Evolutionary conservation across 2,113 vertebrate genomes (phyloP).

Genomic region (Pseudopodoces humilis): DNA sequence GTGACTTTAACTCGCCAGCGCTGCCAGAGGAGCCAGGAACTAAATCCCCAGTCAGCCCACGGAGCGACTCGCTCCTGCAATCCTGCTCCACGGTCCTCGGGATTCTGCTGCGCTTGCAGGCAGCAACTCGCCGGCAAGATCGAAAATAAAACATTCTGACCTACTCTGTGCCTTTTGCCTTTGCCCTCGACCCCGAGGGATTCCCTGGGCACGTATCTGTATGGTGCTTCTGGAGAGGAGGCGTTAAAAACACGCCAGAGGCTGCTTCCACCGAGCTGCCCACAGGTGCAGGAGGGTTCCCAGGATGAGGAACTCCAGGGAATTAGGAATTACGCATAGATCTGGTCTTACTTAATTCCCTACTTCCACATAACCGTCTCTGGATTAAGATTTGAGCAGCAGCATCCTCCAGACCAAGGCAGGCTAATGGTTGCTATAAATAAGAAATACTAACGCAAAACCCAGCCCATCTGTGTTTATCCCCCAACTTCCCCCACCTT

Average conservation of each 20-base stretch:
- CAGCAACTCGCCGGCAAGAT: neutral
- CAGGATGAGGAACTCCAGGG: neutral
- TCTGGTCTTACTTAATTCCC: conserved; percentile 17
- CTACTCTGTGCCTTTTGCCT: neutral
- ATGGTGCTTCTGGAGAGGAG: rapidly evolving
- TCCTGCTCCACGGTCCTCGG: rapidly evolving
- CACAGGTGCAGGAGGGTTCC: neutral
- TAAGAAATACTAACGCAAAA: conserved; percentile 13
- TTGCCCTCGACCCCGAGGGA: neutral
- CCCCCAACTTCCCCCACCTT: neutral
- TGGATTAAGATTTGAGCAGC: neutral
- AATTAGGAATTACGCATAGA: neutral
- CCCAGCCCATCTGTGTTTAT: neutral
- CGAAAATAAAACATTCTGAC: neutral
- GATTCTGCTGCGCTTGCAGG: neutral
- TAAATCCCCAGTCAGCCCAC: neutral
- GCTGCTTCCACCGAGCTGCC: neutral
- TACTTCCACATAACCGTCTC: neutral
- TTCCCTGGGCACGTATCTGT: rapidly evolving
- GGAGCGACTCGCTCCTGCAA: neutral
- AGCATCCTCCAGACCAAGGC: neutral
- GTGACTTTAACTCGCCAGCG: neutral
- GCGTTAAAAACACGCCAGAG: rapidly evolving
- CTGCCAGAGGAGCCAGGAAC: neutral
- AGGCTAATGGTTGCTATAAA: conserved; percentile 27